phyloP scores from a whole-genome alignment of 2,797 vertebrate genomes.

The Leptoclinus maculatus region DNA sequence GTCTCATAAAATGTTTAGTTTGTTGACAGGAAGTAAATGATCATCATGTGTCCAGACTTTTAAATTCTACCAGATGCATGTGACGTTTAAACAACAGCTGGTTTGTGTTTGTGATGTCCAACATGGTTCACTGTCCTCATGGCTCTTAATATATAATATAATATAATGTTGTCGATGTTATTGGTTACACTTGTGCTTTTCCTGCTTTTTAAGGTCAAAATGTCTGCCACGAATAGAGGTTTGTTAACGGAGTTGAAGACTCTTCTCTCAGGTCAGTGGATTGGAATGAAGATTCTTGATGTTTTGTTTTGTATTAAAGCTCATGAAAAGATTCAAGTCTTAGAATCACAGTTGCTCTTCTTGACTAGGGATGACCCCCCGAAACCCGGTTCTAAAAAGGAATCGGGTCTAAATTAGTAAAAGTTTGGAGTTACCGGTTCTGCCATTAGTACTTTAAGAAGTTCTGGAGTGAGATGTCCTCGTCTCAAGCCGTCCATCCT shows the following conservation, averaged over 20 bases:
- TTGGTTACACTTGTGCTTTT: constrained; percentile 22
- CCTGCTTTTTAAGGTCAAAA: constrained; percentile 34
- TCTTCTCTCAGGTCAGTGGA: not conserved
- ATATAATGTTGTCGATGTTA: not conserved
- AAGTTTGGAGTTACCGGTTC: no score
- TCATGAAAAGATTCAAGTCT: no score
- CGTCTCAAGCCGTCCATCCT: not conserved
- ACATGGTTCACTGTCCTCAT: not conserved
- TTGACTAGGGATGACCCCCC: no score
- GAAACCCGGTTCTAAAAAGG: no score
- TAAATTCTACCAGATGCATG: not conserved
- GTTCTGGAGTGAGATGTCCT: no score
- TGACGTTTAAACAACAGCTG: not conserved
- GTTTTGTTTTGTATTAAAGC: not conserved
- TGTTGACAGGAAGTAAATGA: no score
- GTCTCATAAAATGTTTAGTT: no score
- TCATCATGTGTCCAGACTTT: no score
- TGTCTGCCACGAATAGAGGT: constrained; percentile 22
- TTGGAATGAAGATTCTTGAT: not conserved
- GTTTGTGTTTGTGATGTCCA: not conserved
- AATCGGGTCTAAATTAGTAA: no score
- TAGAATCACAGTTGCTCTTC: no score
- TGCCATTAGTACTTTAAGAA: no score
- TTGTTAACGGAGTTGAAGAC: constrained; percentile 5
- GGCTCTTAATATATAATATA: no score